Evolutionary conservation across 2,113 vertebrate genomes (phyloP).

Genomic region (Phyllostomus hastatus): DNA sequence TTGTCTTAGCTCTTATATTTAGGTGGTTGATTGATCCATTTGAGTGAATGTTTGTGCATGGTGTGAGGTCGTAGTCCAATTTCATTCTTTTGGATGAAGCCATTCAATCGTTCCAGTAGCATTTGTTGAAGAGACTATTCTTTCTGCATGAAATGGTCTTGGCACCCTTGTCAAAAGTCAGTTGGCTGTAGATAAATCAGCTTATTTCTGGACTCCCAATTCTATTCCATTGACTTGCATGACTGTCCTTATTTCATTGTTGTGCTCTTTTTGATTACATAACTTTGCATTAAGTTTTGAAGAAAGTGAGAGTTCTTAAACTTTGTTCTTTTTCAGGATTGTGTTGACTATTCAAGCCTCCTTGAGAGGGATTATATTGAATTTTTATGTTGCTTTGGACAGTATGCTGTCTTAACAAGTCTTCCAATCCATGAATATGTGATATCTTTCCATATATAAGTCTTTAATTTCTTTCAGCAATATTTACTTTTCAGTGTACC

Average conservation of each 20-base stretch:
- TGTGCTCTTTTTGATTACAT: not conserved
- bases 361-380: not conserved
- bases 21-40: too few relatives aligned
- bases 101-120: not conserved
- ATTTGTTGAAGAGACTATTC: not conserved
- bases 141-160: not conserved
- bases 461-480: constrained; percentile 2
- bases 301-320: not conserved
- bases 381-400: not conserved
- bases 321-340: not conserved
- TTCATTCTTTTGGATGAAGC: not conserved
- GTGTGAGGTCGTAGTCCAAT: not conserved
- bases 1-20: too few relatives aligned
- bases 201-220: too few relatives aligned
- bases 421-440: not conserved
- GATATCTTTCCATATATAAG: not conserved
- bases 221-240: too few relatives aligned
- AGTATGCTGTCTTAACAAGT: not conserved
- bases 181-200: too few relatives aligned
- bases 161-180: not conserved
- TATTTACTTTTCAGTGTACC: constrained; percentile 24
- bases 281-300: constrained; percentile 19
- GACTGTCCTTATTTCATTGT: not conserved
- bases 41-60: too few relatives aligned
- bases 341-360: not conserved